Evolutionary conservation across 2,113 vertebrate genomes (phyloP).

Genomic region (Salvelinus alpinus): DNA sequence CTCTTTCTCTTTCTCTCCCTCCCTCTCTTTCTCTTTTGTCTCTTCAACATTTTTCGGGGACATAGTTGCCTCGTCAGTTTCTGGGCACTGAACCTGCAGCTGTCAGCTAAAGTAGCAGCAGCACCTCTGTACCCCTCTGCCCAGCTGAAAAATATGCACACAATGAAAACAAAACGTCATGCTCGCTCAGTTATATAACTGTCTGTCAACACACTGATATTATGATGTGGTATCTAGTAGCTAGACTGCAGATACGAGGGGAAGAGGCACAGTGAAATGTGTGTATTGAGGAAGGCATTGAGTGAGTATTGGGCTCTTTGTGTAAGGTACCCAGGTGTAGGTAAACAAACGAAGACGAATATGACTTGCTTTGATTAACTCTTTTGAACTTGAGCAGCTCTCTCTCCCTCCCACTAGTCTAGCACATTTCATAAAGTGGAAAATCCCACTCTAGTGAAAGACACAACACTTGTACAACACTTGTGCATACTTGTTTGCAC

Average conservation of each 20-base stretch:
- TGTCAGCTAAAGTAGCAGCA: constrained; percentile 55
- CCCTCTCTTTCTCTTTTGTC: background rate
- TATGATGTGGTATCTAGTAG: background rate
- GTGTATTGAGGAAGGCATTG: background rate
- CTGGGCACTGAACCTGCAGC: constrained; percentile 34
- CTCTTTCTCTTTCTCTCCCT: too few species aligned
- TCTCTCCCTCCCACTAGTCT: too few species aligned
- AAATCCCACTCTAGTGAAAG: background rate
- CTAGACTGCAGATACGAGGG: constrained; percentile 3
- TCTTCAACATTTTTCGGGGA: background rate
- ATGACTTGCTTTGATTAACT: background rate
- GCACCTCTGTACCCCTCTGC: constrained; percentile 31
- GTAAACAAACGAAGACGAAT: background rate
- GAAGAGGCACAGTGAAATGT: background rate
- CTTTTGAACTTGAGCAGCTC: background rate
- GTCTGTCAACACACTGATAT: constrained; percentile 32
- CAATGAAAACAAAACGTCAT: constrained; percentile 48
- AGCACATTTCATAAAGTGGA: background rate
- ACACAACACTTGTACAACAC: too few species aligned
- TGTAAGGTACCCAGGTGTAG: background rate
- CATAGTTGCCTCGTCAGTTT: constrained; percentile 10
- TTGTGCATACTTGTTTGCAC: background rate
- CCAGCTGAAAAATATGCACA: constrained; percentile 25
- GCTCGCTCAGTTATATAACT: constrained; percentile 52
- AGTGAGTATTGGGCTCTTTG: background rate